These are phyloP conservation scores for Hippoglossus hippoglossus DNA, from an alignment of 2,797 vertebrate species.

Conservation along the genomic window DNA sequence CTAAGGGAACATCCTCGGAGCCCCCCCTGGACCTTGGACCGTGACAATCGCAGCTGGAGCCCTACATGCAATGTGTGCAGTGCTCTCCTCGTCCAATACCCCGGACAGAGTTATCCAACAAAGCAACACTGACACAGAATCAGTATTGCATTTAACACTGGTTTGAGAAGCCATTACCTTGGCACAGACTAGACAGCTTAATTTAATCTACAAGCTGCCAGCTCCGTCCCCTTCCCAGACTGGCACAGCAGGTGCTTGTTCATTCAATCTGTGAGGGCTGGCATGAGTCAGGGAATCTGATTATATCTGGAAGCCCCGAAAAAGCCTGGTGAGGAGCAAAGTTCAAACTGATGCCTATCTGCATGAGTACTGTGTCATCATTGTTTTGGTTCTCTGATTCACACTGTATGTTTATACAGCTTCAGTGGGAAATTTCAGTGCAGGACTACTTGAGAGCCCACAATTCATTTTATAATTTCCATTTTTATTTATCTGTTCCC, in stretches of 20 bases:
- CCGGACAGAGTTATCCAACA: constrained; percentile 64
- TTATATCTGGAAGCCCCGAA: constrained; percentile 68
- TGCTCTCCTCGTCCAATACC: constrained; percentile 45
- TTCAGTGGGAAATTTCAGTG: not conserved
- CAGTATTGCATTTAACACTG: constrained; percentile 79
- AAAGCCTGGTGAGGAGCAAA: constrained; percentile 68
- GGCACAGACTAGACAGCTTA: constrained; percentile 81
- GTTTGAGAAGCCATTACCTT: constrained; percentile 82
- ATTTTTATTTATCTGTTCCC: constrained; percentile 20
- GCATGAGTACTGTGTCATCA: constrained; percentile 43
- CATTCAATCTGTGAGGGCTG: constrained; percentile 76
- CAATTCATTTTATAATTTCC: constrained; percentile 8
- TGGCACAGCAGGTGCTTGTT: constrained; percentile 78
- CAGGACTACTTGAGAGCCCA: constrained; percentile 4
- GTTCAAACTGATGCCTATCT: constrained; percentile 62
- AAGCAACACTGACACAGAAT: constrained; percentile 74
- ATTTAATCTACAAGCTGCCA: constrained; percentile 84
- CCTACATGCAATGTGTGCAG: constrained; percentile 28
- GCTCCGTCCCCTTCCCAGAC: constrained; percentile 70
- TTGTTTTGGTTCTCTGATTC: constrained; percentile 24
- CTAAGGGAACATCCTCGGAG: constrained; percentile 21
- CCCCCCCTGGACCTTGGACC: constrained; percentile 35
- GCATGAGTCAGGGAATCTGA: constrained; percentile 72
- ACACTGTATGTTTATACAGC: constrained; percentile 7
- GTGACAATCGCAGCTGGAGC: constrained; percentile 54